Conservation (phyloP, 2,113 vertebrate genomes). For the Thinocorus orbignyianus region DNA sequence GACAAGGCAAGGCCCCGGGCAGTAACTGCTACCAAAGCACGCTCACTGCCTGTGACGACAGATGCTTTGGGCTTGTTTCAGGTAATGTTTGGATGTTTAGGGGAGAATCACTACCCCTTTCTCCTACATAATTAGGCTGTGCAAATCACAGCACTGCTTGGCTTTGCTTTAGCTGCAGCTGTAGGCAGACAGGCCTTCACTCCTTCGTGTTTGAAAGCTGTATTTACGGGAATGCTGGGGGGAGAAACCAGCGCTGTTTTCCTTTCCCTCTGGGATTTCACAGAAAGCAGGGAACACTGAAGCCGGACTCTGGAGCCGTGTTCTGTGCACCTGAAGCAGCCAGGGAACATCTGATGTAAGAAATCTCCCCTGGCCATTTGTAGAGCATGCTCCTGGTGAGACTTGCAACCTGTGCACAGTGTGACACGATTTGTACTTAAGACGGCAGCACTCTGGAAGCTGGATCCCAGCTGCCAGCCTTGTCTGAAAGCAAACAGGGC, state of each 20-base stretch:
- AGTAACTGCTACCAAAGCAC: background rate
- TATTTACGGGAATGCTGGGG: background rate
- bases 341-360: background rate
- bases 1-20: background rate
- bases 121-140: background rate
- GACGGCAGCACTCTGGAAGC: rapidly evolving
- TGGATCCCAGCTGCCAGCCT: background rate
- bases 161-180: background rate
- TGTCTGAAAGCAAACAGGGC: background rate
- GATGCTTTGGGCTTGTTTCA: background rate
- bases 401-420: background rate
- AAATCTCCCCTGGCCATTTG: rapidly evolving
- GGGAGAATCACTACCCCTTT: background rate
- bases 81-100: rapidly evolving
- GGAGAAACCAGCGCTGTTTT: background rate
- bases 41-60: background rate
- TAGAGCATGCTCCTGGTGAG: background rate
- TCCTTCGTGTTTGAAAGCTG: background rate
- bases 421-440: background rate
- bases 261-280: rapidly evolving
- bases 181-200: background rate
- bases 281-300: background rate
- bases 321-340: background rate
- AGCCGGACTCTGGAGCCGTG: no score
- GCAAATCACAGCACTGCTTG: no score